Percentiles rank a stretch among this genome's conserved stretches.
These are phyloP conservation scores for Jordanella pulchra DNA, from an alignment of 2,797 vertebrate genomes.

Conservation along the genomic window DNA sequence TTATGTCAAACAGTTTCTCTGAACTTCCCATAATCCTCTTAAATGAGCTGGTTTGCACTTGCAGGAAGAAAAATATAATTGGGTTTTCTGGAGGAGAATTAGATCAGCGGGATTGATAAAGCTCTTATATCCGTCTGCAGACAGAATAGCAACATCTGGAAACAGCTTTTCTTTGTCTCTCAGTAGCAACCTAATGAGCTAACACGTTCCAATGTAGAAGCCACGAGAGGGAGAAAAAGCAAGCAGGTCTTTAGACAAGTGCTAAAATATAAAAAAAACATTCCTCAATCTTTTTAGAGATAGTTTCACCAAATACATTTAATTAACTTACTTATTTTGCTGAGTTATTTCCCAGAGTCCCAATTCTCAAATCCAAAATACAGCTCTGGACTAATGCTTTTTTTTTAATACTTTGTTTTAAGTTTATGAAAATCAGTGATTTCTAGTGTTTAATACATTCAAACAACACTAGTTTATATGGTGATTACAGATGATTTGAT, in stretches of 20 bases:
- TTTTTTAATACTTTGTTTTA: neutral
- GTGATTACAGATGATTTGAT: neutral
- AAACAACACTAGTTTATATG: neutral
- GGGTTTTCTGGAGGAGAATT: slow-evolving; percentile 2
- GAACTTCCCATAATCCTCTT: neutral
- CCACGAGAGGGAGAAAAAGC: neutral
- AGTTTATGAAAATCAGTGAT: neutral
- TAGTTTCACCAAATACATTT: neutral
- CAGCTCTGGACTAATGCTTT: neutral
- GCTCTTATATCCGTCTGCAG: neutral
- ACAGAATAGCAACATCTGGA: slow-evolving; percentile 6
- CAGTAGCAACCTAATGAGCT: neutral
- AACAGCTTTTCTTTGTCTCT: slow-evolving; percentile 3
- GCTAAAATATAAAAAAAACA: neutral
- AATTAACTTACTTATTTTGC: neutral
- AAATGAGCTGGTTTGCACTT: slow-evolving; percentile 1
- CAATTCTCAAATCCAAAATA: neutral
- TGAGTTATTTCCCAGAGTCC: neutral
- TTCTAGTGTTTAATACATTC: neutral
- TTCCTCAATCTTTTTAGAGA: neutral
- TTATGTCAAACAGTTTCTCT: neutral
- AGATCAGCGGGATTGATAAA: slow-evolving; percentile 3
- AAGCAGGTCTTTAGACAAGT: neutral
- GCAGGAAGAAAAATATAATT: slow-evolving; percentile 1
- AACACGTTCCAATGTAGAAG: neutral